Evolutionary conservation across 2,888 invertebrate species (phyloP), one percentile per base, ranked within the genome.

Genomic region (Danaus chrysippus): DNA sequence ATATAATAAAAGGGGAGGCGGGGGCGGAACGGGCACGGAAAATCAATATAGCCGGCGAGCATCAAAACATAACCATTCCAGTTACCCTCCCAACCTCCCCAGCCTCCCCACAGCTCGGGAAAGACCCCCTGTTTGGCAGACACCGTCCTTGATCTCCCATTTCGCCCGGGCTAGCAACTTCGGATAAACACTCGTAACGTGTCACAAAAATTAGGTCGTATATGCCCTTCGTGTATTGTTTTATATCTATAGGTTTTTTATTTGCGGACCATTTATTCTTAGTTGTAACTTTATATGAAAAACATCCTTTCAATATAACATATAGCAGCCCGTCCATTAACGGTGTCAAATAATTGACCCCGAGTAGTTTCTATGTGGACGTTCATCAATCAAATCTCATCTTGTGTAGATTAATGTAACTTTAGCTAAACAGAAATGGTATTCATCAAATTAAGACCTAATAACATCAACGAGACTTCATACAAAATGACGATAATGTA

Each of bases 41-140:
- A 91, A 91, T 90, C 91, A 87, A 91, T 91, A 91, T 81, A 85
- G 79, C 88, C 77, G 83, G 81, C 82, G 81, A 79, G 87, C 84
- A 91, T 89, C 91, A 91, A 89, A 89, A 91, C 90, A 90, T 81
- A 80, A 83, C 82, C 75, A 78, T 72, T 63, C 81, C 79, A 70
- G 63, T 64, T 58, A 55, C 53, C 62, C 71, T 68, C 71, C 73
- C 72, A 73, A 69, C 71, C 85, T 87, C 83, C 85, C 54, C 63
- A 46, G 42, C 66, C 71, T 68, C 79, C 78, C 78, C 81, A 84
- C 86, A 84, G 87, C 88, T 87, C 87, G 88, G 91, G 86, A 87
- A 87, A 89, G 84, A 84, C 87, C 90, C 77, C 85, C 81, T 87
- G 87, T 88, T 90, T 88, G 87, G 88, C 89, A 91, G 91, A 91